These are phyloP conservation scores for Corythoichthys haematopterus DNA, from an alignment of 2,113 vertebrate species.

Conservation along the genomic window DNA sequence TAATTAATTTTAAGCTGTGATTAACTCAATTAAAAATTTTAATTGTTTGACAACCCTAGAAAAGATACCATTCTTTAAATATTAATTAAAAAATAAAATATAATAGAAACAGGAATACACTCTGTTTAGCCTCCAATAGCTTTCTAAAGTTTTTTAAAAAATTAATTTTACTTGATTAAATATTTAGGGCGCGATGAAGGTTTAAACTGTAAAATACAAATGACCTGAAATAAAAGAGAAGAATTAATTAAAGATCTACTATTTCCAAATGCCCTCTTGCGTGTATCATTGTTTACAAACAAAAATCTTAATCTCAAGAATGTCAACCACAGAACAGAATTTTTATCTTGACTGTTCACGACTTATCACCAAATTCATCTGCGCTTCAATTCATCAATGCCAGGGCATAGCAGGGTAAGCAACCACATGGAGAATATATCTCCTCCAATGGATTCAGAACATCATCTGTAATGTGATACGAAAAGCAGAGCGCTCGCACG, in stretches of 20 bases:
- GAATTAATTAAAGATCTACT: neutral
- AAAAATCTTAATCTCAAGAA: slow-evolving; percentile 7
- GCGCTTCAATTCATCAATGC: neutral
- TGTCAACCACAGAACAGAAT: slow-evolving; percentile 7
- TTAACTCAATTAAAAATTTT: too few relatives aligned
- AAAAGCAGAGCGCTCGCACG: slow-evolving; percentile 14
- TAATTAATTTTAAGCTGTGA: too few relatives aligned
- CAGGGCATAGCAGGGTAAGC: neutral
- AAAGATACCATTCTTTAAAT: too few relatives aligned
- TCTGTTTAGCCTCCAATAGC: too few relatives aligned
- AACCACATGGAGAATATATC: neutral
- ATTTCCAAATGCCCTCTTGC: neutral
- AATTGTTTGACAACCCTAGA: too few relatives aligned
- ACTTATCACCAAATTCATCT: slow-evolving; percentile 5
- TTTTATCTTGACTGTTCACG: slow-evolving; percentile 9
- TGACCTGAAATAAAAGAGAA: neutral
- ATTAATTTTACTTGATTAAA: too few relatives aligned
- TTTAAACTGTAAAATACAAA: neutral
- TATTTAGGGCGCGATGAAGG: too few relatives aligned
- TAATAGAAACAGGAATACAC: too few relatives aligned
- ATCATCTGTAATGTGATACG: slow-evolving; percentile 42
- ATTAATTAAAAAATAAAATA: too few relatives aligned
- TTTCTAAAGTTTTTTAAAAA: too few relatives aligned
- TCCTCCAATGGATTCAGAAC: slow-evolving; percentile 14
- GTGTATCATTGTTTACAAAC: slow-evolving; percentile 1